Evolutionary conservation across 2,113 vertebrate genomes (phyloP).

Genomic region (Neotoma lepida): DNA sequence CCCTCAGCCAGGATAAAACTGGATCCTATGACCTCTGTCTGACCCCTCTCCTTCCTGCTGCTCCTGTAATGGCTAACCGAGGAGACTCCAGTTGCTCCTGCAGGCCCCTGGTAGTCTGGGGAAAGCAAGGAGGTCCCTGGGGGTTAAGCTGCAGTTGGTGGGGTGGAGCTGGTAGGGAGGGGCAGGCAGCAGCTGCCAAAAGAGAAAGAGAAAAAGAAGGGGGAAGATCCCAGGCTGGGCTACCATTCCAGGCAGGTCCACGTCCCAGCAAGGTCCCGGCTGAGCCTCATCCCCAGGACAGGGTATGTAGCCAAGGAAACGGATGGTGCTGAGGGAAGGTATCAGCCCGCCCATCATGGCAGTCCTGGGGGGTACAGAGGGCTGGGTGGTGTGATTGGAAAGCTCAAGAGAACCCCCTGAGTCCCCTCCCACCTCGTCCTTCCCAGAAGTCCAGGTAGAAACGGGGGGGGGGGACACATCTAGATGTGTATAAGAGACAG

Average conservation of each 20-base stretch:
- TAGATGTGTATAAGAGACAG: no score
- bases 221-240: slow-evolving; percentile 14
- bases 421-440: not conserved
- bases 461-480: not conserved
- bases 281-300: slow-evolving; percentile 23
- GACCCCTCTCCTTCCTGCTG: slow-evolving; percentile 50
- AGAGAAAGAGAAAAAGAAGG: not conserved
- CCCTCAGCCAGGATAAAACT: not conserved
- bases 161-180: slow-evolving; percentile 46
- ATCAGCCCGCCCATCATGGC: not conserved
- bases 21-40: slow-evolving; percentile 62
- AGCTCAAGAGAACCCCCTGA: not conserved
- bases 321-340: not conserved
- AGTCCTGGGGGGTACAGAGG: not conserved
- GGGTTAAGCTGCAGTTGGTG: slow-evolving; percentile 74
- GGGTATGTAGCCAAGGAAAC: slow-evolving; percentile 57
- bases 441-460: not conserved
- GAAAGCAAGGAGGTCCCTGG: slow-evolving; percentile 30
- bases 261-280: not conserved
- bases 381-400: not conserved
- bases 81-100: slow-evolving; percentile 50
- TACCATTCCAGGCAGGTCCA: not conserved
- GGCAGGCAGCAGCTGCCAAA: slow-evolving; percentile 62
- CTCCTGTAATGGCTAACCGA: not conserved
- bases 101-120: not conserved